Base-by-base conservation (phyloP, 2,888 invertebrate genomes). In the Clepsis dumicolana region DNA sequence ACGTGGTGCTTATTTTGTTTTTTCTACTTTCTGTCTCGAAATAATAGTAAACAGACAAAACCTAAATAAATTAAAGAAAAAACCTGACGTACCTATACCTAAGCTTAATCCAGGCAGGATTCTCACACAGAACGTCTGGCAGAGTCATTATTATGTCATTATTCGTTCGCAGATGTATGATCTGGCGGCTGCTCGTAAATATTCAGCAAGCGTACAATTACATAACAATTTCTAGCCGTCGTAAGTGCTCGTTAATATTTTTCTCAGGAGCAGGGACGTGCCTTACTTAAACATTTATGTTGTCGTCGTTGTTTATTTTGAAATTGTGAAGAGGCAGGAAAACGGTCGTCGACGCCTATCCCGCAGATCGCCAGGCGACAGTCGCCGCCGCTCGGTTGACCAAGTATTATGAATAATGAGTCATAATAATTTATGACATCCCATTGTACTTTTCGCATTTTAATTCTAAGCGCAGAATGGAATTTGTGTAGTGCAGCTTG, bases 161-260 rank as follows among this genome's bases (percentile, higher is more conserved):
- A 35, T 1, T 35, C 12, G 35, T 4, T 35, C 8, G 35, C 35
- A 10, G 35, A 35, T 35, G 12, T 35, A 35, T 8, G 7, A 29
- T 4, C 29, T 4, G 4, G 29, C 29, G 29, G 4, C 29, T 29
- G 10, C 29, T 4, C n/a, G 54, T 57, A 50, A 38, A 65, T 38
- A 38, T 38, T 38, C 64, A 38, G 16, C n/a, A 64, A 41, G 24
- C 48, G 48, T 10, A 56, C 32, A 57, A 48, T 64, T 35, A 48
- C 32, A 44, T 57, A 48, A 64, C 38, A 24, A 38, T 29, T 48
- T 21, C 35, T 57, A 50, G 50, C 50, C n/a, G 48, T 21, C 4
- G 50, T 50, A 50, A 50, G 35, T n/a, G 35, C 64, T 59, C 64
- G 35, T 65, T 65, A 65, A 27, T 50, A 27, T 65, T 57, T 38